phyloP scores from a whole-genome alignment of 1,140 invertebrate genomes.

The Ips nitidus region DNA sequence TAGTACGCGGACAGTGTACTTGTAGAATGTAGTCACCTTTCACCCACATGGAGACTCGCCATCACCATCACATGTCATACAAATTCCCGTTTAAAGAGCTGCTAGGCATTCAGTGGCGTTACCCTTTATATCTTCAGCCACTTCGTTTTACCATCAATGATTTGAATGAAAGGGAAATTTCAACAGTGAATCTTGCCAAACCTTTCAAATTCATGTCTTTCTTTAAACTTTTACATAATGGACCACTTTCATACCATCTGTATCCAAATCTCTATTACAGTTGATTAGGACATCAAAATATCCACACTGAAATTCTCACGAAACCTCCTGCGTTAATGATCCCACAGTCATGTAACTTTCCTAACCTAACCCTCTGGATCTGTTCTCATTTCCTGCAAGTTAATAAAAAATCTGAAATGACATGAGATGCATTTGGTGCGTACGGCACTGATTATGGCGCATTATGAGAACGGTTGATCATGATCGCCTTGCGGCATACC shows the following conservation, averaged over 20 bases:
- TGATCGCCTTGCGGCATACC: conserved; percentile 39
- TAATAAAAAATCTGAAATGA: too few species aligned
- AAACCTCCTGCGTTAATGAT: too few species aligned
- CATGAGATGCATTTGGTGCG: conserved; percentile 5
- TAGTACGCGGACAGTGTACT: conserved; percentile 36
- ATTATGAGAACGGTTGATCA: conserved; percentile 38
- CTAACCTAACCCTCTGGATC: too few species aligned
- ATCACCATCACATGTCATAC: conserved; percentile 39
- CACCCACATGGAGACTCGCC: conserved; percentile 38
- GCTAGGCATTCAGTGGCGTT: conserved; percentile 29
- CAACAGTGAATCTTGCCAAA: too few species aligned
- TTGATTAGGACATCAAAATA: too few species aligned
- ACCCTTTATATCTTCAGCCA: neutral
- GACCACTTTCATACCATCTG: too few species aligned
- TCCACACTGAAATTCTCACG: too few species aligned
- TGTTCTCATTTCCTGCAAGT: too few species aligned
- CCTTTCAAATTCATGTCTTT: too few species aligned
- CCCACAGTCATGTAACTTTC: too few species aligned
- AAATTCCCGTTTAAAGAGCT: conserved; percentile 35
- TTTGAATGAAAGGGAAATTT: neutral
- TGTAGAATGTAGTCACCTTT: conserved; percentile 39
- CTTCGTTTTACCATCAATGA: neutral
- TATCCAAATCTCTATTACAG: too few species aligned
- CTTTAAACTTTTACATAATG: too few species aligned
- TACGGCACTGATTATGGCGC: conserved; percentile 28